phyloP scores from a whole-genome alignment of 2,797 vertebrate genomes.

The Eptatretus atami region DNA sequence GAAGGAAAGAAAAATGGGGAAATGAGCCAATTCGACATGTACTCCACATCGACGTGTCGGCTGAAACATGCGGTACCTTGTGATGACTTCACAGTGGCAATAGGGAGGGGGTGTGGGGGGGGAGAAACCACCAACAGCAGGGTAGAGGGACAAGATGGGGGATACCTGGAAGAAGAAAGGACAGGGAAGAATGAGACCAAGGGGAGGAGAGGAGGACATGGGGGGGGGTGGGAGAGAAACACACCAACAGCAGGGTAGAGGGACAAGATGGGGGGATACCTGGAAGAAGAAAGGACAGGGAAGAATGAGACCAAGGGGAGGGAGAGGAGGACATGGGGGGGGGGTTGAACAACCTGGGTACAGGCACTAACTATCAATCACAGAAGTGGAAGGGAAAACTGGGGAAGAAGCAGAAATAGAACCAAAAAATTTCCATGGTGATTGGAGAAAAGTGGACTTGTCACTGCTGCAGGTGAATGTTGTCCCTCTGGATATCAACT shows the following conservation, averaged over 20 bases:
- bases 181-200: neutral
- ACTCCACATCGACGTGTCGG: no score
- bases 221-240: neutral
- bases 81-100: no score
- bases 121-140: neutral
- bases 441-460: neutral
- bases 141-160: neutral
- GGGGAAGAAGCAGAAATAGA: no score
- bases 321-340: no score
- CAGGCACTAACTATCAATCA: no score
- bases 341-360: no score
- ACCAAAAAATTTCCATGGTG: no score
- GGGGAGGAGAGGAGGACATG: neutral
- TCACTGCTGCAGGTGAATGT: slow-evolving; percentile 40
- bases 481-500: slow-evolving; percentile 85
- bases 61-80: no score
- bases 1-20: no score
- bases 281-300: neutral
- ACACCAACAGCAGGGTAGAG: neutral
- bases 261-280: neutral
- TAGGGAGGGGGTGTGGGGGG: neutral
- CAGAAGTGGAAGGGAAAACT: no score
- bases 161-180: neutral
- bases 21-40: no score
- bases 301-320: no score